Evolutionary conservation across 1,140 invertebrate genomes (phyloP).

Genomic region (Ridgeia piscesae): DNA sequence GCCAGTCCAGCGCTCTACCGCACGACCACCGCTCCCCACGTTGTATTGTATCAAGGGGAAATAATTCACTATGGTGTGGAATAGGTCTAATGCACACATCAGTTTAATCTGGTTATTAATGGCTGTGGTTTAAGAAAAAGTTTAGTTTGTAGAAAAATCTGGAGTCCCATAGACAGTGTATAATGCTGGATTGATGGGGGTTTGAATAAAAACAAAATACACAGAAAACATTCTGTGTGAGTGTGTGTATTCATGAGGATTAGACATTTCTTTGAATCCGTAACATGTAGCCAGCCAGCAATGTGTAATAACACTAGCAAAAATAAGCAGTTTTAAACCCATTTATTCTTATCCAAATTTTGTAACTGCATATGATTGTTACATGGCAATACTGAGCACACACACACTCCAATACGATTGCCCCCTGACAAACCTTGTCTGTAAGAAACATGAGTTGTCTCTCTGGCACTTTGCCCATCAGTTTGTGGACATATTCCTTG

Average conservation of each 20-base stretch:
- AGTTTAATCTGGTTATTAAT: no score
- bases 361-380: neutral
- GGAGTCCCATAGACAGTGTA: no score
- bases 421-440: neutral
- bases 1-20: no score
- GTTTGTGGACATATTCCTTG: neutral
- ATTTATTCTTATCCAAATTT: neutral
- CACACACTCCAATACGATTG: neutral
- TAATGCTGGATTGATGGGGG: no score
- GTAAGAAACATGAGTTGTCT: constrained; percentile 10
- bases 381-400: neutral
- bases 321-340: neutral
- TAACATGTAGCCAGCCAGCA: neutral
- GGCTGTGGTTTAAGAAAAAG: no score
- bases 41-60: no score
- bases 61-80: no score
- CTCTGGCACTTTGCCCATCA: constrained; percentile 8
- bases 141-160: no score
- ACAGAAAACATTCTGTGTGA: neutral
- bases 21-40: no score
- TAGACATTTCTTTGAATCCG: neutral
- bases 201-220: neutral
- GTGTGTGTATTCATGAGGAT: neutral
- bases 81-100: no score
- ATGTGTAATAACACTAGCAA: neutral